A percentile compares a stretch with the other conserved stretches of the same genome.
phyloP scores from a whole-genome alignment of 2,113 vertebrate species.

The Hiodon alosoides region DNA sequence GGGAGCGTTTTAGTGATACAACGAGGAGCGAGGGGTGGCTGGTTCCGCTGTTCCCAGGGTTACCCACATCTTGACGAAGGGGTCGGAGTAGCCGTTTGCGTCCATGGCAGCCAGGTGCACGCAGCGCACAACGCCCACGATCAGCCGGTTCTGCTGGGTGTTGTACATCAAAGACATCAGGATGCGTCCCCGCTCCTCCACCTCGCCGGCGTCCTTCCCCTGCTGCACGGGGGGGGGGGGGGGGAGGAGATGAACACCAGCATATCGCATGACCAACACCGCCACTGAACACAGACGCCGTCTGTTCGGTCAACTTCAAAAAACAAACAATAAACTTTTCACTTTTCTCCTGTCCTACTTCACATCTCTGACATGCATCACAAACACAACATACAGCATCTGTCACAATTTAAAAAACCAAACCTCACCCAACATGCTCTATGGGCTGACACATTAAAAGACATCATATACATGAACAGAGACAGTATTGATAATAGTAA shows the following conservation, averaged over 20 bases:
- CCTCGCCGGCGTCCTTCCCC: slow-evolving; percentile 70
- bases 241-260: not conserved
- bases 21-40: not conserved
- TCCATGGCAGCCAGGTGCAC: slow-evolving; percentile 96
- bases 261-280: not conserved
- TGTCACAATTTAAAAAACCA: too few species aligned
- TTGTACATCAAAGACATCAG: slow-evolving; percentile 94
- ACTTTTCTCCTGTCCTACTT: too few species aligned
- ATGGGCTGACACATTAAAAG: not conserved
- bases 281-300: not conserved
- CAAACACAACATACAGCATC: not conserved
- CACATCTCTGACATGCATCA: not conserved
- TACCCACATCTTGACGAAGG: slow-evolving; percentile 93
- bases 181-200: slow-evolving; percentile 87
- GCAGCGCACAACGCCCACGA: slow-evolving; percentile 87
- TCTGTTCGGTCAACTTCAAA: too few species aligned
- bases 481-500: not conserved
- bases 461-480: not conserved
- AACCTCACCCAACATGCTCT: too few species aligned
- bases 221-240: slow-evolving; percentile 51
- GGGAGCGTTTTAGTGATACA: not conserved
- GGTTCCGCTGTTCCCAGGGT: not conserved
- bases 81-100: slow-evolving; percentile 93
- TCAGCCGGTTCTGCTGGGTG: slow-evolving; percentile 78
- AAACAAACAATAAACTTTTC: too few species aligned